Evolutionary conservation across 1,140 invertebrate species (phyloP).

Genomic region (Lasioglossum albipes): DNA sequence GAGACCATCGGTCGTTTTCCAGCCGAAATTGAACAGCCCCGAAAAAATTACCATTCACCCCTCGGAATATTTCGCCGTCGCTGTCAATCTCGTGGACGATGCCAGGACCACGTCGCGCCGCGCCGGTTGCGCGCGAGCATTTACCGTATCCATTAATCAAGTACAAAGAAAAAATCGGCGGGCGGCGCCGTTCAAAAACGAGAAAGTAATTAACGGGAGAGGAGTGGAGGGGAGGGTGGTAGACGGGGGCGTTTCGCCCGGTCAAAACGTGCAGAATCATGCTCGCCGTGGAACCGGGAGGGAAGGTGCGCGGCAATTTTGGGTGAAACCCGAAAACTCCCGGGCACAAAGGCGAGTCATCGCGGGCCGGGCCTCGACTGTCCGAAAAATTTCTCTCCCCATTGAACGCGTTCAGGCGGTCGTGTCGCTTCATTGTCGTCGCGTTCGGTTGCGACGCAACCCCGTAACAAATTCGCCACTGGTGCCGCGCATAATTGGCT

Average conservation of each 20-base stretch:
- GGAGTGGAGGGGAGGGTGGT: not conserved
- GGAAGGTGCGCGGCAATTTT: too few relatives aligned
- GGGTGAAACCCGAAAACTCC: not conserved
- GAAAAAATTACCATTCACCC: constrained; percentile 3
- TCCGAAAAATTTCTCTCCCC: constrained; percentile 53
- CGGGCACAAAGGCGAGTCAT: not conserved
- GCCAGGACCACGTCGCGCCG: not conserved
- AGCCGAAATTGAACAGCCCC: not conserved
- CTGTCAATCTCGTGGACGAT: constrained; percentile 6
- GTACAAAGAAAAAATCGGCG: constrained; percentile 34
- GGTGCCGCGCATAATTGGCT: constrained; percentile 56
- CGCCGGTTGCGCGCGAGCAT: constrained; percentile 22
- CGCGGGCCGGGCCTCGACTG: constrained; percentile 7
- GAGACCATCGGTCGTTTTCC: not conserved
- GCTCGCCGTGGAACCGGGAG: not conserved
- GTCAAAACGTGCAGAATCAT: not conserved
- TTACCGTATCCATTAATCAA: constrained; percentile 38
- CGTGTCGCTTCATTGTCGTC: constrained; percentile 38
- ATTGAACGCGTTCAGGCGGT: constrained; percentile 15
- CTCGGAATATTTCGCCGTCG: too few relatives aligned
- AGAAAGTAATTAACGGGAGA: constrained; percentile 41
- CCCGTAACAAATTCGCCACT: constrained; percentile 55
- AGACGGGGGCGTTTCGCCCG: not conserved
- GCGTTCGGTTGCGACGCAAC: constrained; percentile 44
- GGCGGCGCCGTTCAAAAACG: constrained; percentile 17